phyloP scores from a whole-genome alignment of 2,888 invertebrate species.

The Phyllotreta striolata region DNA sequence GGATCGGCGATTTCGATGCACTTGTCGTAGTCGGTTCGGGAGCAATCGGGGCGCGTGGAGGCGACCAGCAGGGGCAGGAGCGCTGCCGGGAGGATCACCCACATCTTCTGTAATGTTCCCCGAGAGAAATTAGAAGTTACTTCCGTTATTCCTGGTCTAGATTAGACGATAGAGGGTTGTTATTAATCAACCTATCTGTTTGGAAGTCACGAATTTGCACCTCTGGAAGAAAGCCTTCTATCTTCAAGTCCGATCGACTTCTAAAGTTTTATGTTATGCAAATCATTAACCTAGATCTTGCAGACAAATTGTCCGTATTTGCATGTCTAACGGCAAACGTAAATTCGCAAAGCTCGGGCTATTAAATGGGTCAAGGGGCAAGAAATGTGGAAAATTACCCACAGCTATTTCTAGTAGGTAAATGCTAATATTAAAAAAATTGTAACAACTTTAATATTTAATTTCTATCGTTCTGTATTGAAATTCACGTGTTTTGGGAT shows the following conservation, averaged over 20 bases:
- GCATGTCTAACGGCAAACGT: slow-evolving; percentile 7
- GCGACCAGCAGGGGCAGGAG: slow-evolving; percentile 25
- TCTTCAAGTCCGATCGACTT: background rate
- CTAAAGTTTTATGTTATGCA: slow-evolving; percentile 5
- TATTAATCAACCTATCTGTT: no score
- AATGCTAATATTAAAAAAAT: no score
- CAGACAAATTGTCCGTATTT: slow-evolving; percentile 16
- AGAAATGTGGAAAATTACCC: no score
- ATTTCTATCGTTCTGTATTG: no score
- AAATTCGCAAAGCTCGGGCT: background rate
- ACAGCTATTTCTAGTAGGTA: no score
- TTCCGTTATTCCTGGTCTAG: no score
- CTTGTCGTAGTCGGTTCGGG: slow-evolving; percentile 63
- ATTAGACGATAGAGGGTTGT: no score
- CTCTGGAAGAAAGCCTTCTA: background rate
- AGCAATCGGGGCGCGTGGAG: slow-evolving; percentile 56
- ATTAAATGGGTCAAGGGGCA: background rate
- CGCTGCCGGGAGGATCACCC: slow-evolving; percentile 30
- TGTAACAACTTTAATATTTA: no score
- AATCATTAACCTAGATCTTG: slow-evolving; percentile 14
- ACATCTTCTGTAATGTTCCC: slow-evolving; percentile 25
- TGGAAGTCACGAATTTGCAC: background rate
- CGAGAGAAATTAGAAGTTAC: no score
- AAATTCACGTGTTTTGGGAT: no score
- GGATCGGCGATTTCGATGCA: slow-evolving; percentile 69